Percentiles rank a stretch among this genome's conserved stretches.
These are phyloP conservation scores for Cerceris ruficornis DNA, from an alignment of 2,888 invertebrate genomes.

Conservation along the genomic window DNA sequence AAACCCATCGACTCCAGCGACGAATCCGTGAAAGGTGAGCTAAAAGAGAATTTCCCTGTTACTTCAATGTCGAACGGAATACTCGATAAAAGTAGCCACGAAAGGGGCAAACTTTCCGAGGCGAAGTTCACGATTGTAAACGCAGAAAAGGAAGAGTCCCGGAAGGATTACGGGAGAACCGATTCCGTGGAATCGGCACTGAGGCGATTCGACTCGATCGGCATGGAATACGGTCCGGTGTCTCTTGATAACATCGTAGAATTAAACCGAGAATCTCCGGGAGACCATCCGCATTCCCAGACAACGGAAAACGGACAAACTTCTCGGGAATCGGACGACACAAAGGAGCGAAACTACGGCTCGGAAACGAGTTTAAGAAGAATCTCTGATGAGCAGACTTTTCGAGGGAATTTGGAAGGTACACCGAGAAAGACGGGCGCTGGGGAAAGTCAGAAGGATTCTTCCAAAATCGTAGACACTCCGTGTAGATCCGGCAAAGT, in stretches of 20 bases:
- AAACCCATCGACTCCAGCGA: too few species aligned
- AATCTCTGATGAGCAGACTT: background rate
- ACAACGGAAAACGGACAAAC: background rate
- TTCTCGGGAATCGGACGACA: background rate
- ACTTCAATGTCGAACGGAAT: too few species aligned
- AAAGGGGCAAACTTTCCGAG: background rate
- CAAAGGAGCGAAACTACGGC: background rate
- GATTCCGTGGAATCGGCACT: constrained; percentile 74
- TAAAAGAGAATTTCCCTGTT: too few species aligned
- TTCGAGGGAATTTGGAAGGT: background rate
- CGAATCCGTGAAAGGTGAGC: too few species aligned
- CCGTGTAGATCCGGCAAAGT: background rate
- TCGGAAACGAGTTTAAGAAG: constrained; percentile 5
- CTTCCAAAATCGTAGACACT: too few species aligned
- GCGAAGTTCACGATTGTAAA: constrained; percentile 3
- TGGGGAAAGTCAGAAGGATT: too few species aligned
- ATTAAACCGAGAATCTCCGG: constrained; percentile 17
- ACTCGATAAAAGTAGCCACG: too few species aligned
- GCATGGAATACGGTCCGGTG: constrained; percentile 47
- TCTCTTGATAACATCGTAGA: constrained; percentile 3
- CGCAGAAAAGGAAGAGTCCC: constrained; percentile 32
- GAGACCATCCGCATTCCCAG: background rate
- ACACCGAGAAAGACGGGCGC: too few species aligned
- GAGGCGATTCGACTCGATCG: constrained; percentile 70
- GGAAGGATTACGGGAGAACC: constrained; percentile 60